Percentiles rank a stretch among this genome's conserved stretches.
These are phyloP conservation scores for Archips crataeganus DNA, from an alignment of 2,888 invertebrate genomes.

Conservation along the genomic window DNA sequence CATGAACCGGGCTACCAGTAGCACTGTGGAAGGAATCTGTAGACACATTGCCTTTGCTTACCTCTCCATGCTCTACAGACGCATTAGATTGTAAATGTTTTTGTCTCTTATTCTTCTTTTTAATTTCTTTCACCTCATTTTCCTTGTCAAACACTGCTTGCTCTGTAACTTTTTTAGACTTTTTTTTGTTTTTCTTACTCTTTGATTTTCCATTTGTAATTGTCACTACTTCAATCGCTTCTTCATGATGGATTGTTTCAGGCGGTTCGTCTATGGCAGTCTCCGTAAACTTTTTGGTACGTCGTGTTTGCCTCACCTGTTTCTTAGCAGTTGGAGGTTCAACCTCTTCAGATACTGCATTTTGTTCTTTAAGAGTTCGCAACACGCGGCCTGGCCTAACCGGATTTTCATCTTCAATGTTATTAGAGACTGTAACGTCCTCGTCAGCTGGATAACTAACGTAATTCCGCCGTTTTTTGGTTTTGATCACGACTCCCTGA, in stretches of 20 bases:
- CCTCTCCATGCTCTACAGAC: constrained; percentile 49
- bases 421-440: constrained; percentile 47
- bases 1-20: constrained; percentile 66
- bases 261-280: constrained; percentile 43
- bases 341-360: constrained; percentile 47
- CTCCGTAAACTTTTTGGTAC: constrained; percentile 55
- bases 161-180: constrained; percentile 49
- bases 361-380: constrained; percentile 63
- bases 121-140: constrained; percentile 54
- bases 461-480: constrained; percentile 67
- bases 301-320: constrained; percentile 56
- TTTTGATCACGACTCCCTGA: constrained; percentile 49
- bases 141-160: constrained; percentile 42
- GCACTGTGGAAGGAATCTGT: constrained; percentile 75
- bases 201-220: constrained; percentile 42
- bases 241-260: constrained; percentile 34
- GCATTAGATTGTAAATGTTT: constrained; percentile 47
- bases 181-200: constrained; percentile 44
- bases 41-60: constrained; percentile 52
- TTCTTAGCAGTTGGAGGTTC: constrained; percentile 46
- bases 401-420: constrained; percentile 44
- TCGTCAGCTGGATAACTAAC: constrained; percentile 69
- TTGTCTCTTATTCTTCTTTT: constrained; percentile 59
- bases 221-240: constrained; percentile 45
- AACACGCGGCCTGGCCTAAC: constrained; percentile 48